Evolutionary conservation across 2,113 vertebrate genomes (phyloP).

Genomic region (Drymodes brunneopygia): DNA sequence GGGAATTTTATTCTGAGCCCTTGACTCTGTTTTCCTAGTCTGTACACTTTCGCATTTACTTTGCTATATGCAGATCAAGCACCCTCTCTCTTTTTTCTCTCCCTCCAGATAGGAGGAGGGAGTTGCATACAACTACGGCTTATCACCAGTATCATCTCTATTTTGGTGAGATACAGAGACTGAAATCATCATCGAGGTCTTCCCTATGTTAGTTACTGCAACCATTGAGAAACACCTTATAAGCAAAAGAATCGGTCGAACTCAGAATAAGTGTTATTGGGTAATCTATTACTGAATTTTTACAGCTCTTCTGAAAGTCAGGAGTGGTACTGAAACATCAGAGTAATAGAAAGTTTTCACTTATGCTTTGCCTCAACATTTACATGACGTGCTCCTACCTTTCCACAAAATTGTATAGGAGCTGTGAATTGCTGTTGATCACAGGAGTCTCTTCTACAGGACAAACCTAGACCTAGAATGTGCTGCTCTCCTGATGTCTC

Average conservation of each 20-base stretch:
- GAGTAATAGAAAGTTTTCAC: background rate
- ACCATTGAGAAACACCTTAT: background rate
- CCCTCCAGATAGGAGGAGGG: background rate
- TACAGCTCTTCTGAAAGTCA: background rate
- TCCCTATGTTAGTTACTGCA: background rate
- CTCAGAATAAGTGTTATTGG: background rate
- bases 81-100: background rate
- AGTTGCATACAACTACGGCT: background rate
- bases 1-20: background rate
- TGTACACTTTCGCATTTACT: background rate
- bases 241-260: background rate
- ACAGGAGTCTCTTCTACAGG: background rate
- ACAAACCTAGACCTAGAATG: background rate
- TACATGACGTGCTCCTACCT: rapidly evolving
- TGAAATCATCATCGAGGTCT: background rate
- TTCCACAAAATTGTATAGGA: background rate
- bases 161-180: background rate
- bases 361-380: background rate
- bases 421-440: background rate
- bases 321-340: background rate
- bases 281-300: background rate
- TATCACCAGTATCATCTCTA: background rate
- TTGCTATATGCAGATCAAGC: background rate
- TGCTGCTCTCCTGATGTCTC: background rate
- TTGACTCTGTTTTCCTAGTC: background rate